A percentile compares a stretch with the other conserved stretches of the same genome.
Conservation (phyloP, 2,888 invertebrate genomes). For the Teinopalpus imperialis region DNA sequence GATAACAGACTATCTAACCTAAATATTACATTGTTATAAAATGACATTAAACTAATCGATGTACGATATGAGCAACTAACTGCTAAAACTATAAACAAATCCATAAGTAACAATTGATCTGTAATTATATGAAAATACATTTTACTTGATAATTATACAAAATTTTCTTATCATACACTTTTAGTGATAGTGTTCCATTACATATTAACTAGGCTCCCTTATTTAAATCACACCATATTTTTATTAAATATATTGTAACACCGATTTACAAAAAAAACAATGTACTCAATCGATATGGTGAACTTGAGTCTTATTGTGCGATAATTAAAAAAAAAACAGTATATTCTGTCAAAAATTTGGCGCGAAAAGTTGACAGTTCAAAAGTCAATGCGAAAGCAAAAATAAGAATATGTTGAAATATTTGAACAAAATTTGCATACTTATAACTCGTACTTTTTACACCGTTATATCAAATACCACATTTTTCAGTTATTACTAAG, state of each 20-base stretch:
- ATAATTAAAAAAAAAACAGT: constrained; percentile 1
- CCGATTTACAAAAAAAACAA: constrained; percentile 8
- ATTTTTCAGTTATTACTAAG: constrained; percentile 6
- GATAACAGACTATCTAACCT: constrained; percentile 25
- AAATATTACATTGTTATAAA: constrained; percentile 30
- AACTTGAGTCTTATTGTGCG: constrained; percentile 17
- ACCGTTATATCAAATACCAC: neutral
- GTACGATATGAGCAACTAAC: constrained; percentile 65
- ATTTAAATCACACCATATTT: constrained; percentile 8
- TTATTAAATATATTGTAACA: constrained; percentile 4
- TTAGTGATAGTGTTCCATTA: constrained; percentile 19
- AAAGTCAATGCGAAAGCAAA: neutral
- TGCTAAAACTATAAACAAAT: constrained; percentile 29
- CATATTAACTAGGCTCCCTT: constrained; percentile 19
- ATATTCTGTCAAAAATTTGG: constrained; percentile 14
- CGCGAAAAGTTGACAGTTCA: constrained; percentile 26
- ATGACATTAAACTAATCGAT: constrained; percentile 56
- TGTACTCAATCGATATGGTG: neutral
- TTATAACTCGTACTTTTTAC: constrained; percentile 6
- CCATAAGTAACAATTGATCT: constrained; percentile 5
- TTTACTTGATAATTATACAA: constrained; percentile 17
- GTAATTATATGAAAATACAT: constrained; percentile 8
- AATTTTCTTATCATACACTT: constrained; percentile 22
- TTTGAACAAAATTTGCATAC: neutral
- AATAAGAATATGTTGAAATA: neutral